Base-by-base conservation (phyloP, 2,797 vertebrate genomes). In the Bradypodion pumilum region DNA sequence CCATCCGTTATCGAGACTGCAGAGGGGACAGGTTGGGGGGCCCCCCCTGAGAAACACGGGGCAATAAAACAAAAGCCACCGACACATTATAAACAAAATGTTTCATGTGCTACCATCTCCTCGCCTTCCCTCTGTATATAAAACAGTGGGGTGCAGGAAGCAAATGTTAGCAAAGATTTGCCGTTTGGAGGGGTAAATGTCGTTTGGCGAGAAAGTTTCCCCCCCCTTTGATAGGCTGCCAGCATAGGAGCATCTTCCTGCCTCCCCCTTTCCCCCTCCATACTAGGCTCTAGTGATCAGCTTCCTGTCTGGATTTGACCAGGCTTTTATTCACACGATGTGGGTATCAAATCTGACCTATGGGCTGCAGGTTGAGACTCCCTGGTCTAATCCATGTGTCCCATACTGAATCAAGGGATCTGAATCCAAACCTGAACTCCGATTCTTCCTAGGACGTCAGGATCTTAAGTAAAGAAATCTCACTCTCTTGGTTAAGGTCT, bases 1-100 rank as follows among this genome's bases (percentile, higher is more conserved):
- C 95, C 95, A 96, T 96, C 95, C 94, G 95, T 95, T 95, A 95
- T 95, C 94, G 94, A 95, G 94, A 95, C 95, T 95, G 94, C 94
- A 93, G 94, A 94, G 65, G 40, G 8, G 7, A 23, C 2, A 35
- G 10, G n/a, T 23, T 2, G 2, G 49, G n/a, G 16, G 23, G 25
- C 5, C 2, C 29, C 27, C n/a, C n/a, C n/a, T n/a, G 35, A 25
- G 8, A 42, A 94, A 92, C 94, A 90, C 91, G 85, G 56, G 90
- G 94, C 94, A 94, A 95, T 96, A 95, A 96, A 96, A 94, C 94
- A 95, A 84, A 75, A 95, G 90, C 91, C 80, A 88, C 85, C 49
- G 81, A 82, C 91, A 88, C 93, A 95, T 96, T 95, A 96, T 96
- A 96, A 95, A 96, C 94, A 90, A 94, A 95, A 95, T 93, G 95